phyloP scores from a whole-genome alignment of 1,140 invertebrate species.

The Atta colombica region DNA sequence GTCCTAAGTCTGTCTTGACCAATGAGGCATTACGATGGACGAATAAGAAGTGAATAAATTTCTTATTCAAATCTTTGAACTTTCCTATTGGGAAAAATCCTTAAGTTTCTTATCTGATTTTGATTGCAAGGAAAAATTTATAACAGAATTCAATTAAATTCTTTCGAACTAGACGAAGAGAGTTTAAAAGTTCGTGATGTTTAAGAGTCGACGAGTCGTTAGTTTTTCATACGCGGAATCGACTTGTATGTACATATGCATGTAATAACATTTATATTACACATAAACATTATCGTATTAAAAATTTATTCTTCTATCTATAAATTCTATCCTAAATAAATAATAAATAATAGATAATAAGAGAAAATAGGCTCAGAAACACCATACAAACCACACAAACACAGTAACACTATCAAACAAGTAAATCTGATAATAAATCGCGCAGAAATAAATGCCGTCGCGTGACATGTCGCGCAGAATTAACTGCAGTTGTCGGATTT shows the following conservation, averaged over 20 bases:
- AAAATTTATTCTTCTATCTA: not conserved
- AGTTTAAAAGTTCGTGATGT: not conserved
- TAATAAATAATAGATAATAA: not conserved
- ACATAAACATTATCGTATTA: not conserved
- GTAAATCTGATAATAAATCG: not conserved
- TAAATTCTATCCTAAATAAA: not conserved
- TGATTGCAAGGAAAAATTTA: not conserved
- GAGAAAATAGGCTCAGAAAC: not conserved
- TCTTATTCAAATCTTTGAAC: not conserved
- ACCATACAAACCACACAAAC: not conserved
- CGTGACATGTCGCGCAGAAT: conserved; percentile 20
- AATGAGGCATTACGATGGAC: not conserved
- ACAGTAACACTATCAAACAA: no score
- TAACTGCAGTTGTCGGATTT: conserved; percentile 32
- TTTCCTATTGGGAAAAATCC: not conserved
- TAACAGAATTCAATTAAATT: conserved; percentile 6
- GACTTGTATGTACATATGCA: not conserved
- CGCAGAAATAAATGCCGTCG: not conserved
- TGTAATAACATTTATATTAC: not conserved
- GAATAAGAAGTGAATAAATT: not conserved
- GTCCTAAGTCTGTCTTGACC: not conserved
- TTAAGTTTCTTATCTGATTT: not conserved
- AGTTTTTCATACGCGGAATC: not conserved
- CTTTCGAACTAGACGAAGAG: conserved; percentile 7
- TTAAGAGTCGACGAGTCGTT: not conserved